phyloP scores from a whole-genome alignment of 2,888 invertebrate species.

The Nemurella pictetii region DNA sequence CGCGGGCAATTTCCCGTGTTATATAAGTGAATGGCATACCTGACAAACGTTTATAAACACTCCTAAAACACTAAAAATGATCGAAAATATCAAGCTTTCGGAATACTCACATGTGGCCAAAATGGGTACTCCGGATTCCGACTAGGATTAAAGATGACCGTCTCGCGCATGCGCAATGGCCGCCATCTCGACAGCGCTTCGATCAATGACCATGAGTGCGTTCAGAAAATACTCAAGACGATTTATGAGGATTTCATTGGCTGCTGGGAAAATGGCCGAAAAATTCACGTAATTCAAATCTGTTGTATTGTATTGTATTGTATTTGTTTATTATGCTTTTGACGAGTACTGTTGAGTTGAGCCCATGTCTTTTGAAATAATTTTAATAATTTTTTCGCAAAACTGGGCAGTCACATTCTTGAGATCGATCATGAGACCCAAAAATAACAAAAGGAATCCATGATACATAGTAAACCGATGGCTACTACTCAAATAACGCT shows the following conservation, averaged over 20 bases:
- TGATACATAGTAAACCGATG: no score
- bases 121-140: constrained; percentile 86
- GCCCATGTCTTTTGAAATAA: no score
- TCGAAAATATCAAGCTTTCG: constrained; percentile 9
- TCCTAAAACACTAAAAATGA: neutral
- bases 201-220: constrained; percentile 28
- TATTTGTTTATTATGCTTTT: no score
- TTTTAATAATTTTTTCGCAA: no score
- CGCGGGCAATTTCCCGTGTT: neutral
- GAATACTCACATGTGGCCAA: constrained; percentile 86
- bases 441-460: no score
- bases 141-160: constrained; percentile 68
- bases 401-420: no score
- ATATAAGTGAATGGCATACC: neutral
- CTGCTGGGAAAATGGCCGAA: neutral
- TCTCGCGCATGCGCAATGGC: constrained; percentile 65
- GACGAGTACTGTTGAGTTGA: no score
- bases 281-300: neutral
- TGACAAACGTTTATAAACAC: neutral
- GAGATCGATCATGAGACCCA: no score
- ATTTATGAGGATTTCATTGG: neutral
- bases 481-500: no score
- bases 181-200: constrained; percentile 38
- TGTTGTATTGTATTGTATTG: no score
- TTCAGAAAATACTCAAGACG: neutral